Evolutionary conservation across 2,888 invertebrate genomes (phyloP).

Genomic region (Achlya flavicornis): DNA sequence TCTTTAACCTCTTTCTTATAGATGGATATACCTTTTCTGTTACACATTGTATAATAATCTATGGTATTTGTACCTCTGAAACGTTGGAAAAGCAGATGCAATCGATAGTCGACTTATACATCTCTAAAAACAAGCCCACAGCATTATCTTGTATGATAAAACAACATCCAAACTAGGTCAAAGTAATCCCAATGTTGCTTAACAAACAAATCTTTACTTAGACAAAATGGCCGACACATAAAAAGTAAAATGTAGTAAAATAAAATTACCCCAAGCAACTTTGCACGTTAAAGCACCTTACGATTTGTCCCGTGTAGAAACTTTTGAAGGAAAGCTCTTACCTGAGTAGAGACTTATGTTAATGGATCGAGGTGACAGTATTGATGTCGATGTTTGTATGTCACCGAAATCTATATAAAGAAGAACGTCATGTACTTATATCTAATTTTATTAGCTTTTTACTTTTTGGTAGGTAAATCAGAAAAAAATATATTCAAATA

Average conservation of each 20-base stretch:
- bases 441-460: too few species aligned
- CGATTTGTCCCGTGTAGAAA: background rate
- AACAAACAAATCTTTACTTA: slow-evolving; percentile 7
- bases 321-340: background rate
- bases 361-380: background rate
- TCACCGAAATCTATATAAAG: background rate
- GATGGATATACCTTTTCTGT: too few species aligned
- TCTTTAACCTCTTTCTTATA: too few species aligned
- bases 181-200: slow-evolving; percentile 4
- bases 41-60: too few species aligned
- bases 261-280: slow-evolving; percentile 2
- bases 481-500: too few species aligned
- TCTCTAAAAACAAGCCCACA: background rate
- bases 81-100: background rate
- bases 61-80: background rate
- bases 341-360: background rate
- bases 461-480: too few species aligned
- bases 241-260: slow-evolving; percentile 9
- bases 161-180: background rate
- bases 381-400: background rate
- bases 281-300: slow-evolving; percentile 1
- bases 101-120: too few species aligned
- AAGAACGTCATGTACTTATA: too few species aligned
- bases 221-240: slow-evolving; percentile 10
- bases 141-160: background rate